phyloP scores from a whole-genome alignment of 2,888 invertebrate genomes.

The Cephalotes varians region DNA sequence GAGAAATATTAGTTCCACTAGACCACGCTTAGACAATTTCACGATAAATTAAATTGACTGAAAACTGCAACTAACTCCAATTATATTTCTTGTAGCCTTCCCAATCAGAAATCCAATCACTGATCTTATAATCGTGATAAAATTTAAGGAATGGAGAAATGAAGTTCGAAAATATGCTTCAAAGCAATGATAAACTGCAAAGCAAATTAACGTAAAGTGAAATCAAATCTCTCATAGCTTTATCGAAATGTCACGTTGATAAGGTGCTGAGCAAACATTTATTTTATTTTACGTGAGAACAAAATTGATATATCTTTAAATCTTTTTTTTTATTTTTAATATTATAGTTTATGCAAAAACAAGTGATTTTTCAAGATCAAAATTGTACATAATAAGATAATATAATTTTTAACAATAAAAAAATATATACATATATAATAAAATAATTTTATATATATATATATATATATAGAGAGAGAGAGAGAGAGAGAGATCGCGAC shows the following conservation, averaged over 20 bases:
- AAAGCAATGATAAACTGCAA: not conserved
- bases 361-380: not conserved
- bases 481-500: too few relatives aligned
- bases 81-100: not conserved
- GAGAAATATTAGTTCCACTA: not conserved
- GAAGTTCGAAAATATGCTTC: not conserved
- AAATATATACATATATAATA: not conserved
- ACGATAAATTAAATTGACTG: not conserved
- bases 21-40: not conserved
- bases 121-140: slow-evolving; percentile 15
- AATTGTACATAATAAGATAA: not conserved
- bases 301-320: not conserved
- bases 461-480: too few relatives aligned
- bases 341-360: not conserved
- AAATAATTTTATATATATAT: too few relatives aligned
- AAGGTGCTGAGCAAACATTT: not conserved
- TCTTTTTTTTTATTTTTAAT: not conserved
- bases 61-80: not conserved
- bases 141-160: not conserved
- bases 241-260: slow-evolving; percentile 7
- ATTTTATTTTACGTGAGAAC: not conserved
- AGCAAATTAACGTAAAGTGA: not conserved
- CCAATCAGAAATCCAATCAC: not conserved
- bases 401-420: not conserved
- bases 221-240: not conserved